phyloP scores from a whole-genome alignment of 2,113 vertebrate genomes.

The Hystrix cristata region DNA sequence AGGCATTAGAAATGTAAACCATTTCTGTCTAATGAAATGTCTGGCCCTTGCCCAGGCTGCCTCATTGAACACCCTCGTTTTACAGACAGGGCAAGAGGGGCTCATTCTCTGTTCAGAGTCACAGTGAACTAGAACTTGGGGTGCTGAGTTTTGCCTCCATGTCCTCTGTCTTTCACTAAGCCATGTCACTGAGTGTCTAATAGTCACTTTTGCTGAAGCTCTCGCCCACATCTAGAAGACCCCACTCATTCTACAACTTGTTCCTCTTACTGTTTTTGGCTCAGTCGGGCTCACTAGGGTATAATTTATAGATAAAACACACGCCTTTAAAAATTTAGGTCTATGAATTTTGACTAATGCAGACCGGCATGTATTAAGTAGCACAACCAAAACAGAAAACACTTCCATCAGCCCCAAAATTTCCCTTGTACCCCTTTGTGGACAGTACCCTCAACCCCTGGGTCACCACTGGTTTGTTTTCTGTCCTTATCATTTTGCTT shows the following conservation, averaged over 20 bases:
- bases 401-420: not conserved
- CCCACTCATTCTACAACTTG: not conserved
- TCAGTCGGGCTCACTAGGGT: not conserved
- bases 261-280: not conserved
- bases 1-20: not conserved
- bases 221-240: not conserved
- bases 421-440: not conserved
- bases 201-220: not conserved
- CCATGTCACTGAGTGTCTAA: not conserved
- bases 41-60: not conserved
- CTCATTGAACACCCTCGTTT: not conserved
- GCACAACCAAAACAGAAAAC: not conserved
- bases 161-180: not conserved
- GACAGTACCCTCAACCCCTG: not conserved
- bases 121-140: too few species aligned
- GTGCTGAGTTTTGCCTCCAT: accelerated
- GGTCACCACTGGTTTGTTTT: not conserved
- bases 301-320: not conserved
- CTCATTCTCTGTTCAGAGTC: not conserved
- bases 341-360: not conserved
- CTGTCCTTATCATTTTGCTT: not conserved
- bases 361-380: not conserved
- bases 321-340: not conserved
- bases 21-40: not conserved
- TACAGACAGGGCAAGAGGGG: not conserved